These are phyloP conservation scores for Hylaeus volcanicus DNA, from an alignment of 1,140 invertebrate genomes.

Conservation along the genomic window DNA sequence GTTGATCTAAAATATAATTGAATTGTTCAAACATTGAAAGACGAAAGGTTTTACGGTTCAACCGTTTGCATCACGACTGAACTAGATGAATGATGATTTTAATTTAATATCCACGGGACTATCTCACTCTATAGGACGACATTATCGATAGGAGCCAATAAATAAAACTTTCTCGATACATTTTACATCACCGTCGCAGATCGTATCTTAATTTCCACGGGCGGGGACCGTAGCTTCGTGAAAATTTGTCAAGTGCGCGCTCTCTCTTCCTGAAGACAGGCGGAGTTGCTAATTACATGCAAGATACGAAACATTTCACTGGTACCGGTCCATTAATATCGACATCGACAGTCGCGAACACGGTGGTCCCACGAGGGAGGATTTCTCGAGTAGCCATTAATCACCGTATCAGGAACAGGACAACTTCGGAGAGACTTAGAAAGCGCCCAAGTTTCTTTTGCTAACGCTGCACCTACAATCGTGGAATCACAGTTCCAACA, in stretches of 20 bases:
- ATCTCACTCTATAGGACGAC: background rate
- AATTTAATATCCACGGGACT: background rate
- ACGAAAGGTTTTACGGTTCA: no score
- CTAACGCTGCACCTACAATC: constrained; percentile 8
- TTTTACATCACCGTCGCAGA: background rate
- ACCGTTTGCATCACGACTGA: background rate
- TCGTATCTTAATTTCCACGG: constrained; percentile 15
- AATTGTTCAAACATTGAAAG: no score
- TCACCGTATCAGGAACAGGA: constrained; percentile 46
- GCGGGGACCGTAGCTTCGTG: constrained; percentile 28
- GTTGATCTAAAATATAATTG: no score
- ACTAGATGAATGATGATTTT: background rate
- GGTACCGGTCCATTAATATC: constrained; percentile 54
- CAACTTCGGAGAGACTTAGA: constrained; percentile 41
- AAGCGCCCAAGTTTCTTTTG: constrained; percentile 36
- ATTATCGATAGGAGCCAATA: constrained; percentile 2
- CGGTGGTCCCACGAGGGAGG: constrained; percentile 51
- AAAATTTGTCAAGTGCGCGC: constrained; percentile 52
- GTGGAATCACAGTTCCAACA: background rate
- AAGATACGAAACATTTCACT: constrained; percentile 56
- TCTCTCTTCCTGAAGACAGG: constrained; percentile 34
- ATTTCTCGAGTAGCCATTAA: constrained; percentile 57
- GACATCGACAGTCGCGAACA: constrained; percentile 55
- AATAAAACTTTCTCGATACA: constrained; percentile 39
- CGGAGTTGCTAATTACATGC: constrained; percentile 47